Evolutionary conservation across 2,888 invertebrate species (phyloP), one percentile per base, ranked within the genome.

Genomic region (Atethmia centrago): DNA sequence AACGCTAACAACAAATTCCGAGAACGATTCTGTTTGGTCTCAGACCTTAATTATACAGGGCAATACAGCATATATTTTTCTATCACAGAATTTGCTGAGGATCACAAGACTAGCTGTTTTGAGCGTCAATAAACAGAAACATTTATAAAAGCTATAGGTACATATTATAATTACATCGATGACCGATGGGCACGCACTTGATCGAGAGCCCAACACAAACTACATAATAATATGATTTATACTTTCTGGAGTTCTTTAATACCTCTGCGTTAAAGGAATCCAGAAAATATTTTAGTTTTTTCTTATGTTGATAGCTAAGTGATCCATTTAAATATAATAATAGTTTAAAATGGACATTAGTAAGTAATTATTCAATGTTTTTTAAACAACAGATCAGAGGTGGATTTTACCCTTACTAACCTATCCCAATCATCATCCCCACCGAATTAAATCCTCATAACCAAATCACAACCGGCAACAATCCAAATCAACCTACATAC

Each of bases 391-490:
- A 4, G 10, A 28, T 40, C 25, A 25, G 8, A 36, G 1, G 4
- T n/a, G 14, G 12, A 42, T 9, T 49, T 68, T 19, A 21, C 9
- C 40, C 7, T 40, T 21, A 19, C 2, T 9, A 21, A 19, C 19
- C n/a, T 10, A 71, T 36, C 16, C 25, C 40, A 66, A 51, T 36
- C 36, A 36, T 49, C 40, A 31, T 10, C 47, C 14, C 28, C 9
- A 10, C 21, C 0, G 2, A 71, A n/a, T 25, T 3, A 28, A 42
- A 70, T 70, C 53, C 28, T n/a, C 9, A 47, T 56, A 73, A 40
- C 16, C 49, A 45, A 78, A 82, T 51, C 65, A 5, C 56, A 63
- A 51, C 42, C 63, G 2, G 10, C 14, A 64, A 56, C 45, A 83
- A 66, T 59, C 21, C 5, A 25, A 56, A n/a, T 40, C 55, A 21